phyloP scores from a whole-genome alignment of 2,888 invertebrate species.

The Julus scanicus region DNA sequence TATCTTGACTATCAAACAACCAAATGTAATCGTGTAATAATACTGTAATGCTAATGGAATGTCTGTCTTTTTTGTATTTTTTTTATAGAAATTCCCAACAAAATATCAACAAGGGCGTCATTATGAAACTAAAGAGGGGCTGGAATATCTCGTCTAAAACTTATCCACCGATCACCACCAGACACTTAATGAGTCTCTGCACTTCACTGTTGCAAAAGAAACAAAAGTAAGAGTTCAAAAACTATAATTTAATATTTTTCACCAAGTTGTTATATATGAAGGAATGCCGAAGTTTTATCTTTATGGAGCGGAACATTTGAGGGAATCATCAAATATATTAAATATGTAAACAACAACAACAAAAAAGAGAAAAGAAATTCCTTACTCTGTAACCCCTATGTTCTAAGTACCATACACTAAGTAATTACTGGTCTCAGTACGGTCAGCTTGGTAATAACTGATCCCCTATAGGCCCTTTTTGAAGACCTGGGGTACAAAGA shows the following conservation, averaged over 20 bases:
- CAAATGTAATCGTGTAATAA: not conserved
- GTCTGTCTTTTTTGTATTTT: not conserved
- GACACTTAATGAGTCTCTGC: constrained; percentile 46
- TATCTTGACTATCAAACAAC: not conserved
- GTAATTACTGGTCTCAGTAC: constrained; percentile 27
- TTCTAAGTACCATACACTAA: not conserved
- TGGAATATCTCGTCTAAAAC: constrained; percentile 41
- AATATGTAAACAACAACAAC: not conserved
- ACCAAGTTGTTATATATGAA: not conserved
- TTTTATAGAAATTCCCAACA: not conserved
- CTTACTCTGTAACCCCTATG: not conserved
- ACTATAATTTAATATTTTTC: constrained; percentile 13
- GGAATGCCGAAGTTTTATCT: not conserved
- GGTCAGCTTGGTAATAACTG: constrained; percentile 20
- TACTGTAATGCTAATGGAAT: not conserved
- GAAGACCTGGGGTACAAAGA: constrained; percentile 12
- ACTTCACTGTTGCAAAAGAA: constrained; percentile 5
- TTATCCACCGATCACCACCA: constrained; percentile 23
- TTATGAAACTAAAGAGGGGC: constrained; percentile 35
- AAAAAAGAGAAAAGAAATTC: not conserved
- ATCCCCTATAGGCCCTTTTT: not conserved
- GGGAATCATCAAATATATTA: not conserved
- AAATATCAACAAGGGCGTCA: constrained; percentile 31
- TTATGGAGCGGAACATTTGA: not conserved
- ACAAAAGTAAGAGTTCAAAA: constrained; percentile 35